A percentile compares a stretch with the other conserved stretches of the same genome.
Evolutionary conservation across 2,888 invertebrate genomes (phyloP).

Genomic region (Watsonalla binaria): DNA sequence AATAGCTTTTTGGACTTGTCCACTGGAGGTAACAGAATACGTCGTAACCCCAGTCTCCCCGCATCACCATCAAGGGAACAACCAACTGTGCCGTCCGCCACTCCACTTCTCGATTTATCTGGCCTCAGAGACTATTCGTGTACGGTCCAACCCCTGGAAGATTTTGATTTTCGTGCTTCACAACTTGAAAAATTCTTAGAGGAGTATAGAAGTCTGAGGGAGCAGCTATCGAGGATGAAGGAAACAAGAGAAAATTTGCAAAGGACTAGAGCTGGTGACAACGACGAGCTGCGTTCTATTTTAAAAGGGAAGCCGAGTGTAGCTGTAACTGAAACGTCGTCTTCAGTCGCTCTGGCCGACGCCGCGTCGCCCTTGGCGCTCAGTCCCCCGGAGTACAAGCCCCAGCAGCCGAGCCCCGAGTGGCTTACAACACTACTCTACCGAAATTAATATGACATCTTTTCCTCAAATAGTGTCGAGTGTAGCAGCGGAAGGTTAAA

Average conservation of each 20-base stretch:
- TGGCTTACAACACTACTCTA: slow-evolving; percentile 69
- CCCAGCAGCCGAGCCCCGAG: slow-evolving; percentile 61
- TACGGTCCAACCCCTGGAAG: slow-evolving; percentile 67
- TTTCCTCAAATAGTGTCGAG: neutral
- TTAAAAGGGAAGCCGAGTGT: slow-evolving; percentile 78
- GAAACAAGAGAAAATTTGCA: slow-evolving; percentile 85
- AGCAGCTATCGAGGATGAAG: slow-evolving; percentile 89
- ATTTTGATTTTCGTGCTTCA: slow-evolving; percentile 88
- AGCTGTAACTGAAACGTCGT: slow-evolving; percentile 70
- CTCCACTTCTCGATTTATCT: slow-evolving; percentile 80
- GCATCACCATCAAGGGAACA: slow-evolving; percentile 81
- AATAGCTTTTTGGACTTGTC: slow-evolving; percentile 85
- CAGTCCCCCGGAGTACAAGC: slow-evolving; percentile 62
- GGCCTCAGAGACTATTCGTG: slow-evolving; percentile 74
- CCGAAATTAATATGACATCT: slow-evolving; percentile 53
- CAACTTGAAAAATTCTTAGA: slow-evolving; percentile 88
- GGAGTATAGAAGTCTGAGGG: slow-evolving; percentile 87
- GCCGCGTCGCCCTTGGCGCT: slow-evolving; percentile 63
- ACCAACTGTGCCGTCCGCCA: slow-evolving; percentile 72
- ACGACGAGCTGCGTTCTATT: slow-evolving; percentile 74
- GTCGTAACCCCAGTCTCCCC: slow-evolving; percentile 80
- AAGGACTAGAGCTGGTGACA: slow-evolving; percentile 64
- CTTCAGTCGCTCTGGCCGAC: slow-evolving; percentile 62
- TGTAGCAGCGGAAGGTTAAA: neutral
- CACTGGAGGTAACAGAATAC: slow-evolving; percentile 62